Evolutionary conservation across 2,797 vertebrate genomes (phyloP).

Genomic region (Falco biarmicus): DNA sequence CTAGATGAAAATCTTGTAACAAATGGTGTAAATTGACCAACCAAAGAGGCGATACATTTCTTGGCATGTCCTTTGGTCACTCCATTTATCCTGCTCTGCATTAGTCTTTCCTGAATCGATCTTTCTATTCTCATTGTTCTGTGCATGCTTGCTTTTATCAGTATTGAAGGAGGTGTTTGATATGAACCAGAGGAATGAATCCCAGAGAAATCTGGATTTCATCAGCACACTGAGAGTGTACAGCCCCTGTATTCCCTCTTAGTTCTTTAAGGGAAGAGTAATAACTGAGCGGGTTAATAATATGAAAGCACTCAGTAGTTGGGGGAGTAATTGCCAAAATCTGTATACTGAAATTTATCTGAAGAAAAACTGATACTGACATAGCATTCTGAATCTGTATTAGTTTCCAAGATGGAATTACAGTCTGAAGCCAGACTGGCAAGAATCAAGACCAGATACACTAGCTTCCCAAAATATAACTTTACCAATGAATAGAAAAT

Average conservation of each 20-base stretch:
- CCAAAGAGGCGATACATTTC: background rate
- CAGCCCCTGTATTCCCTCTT: background rate
- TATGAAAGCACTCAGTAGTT: background rate
- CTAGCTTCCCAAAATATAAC: background rate
- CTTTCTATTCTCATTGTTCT: background rate
- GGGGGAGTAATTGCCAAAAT: background rate
- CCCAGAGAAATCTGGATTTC: background rate
- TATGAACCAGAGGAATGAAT: background rate
- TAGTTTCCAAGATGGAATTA: background rate
- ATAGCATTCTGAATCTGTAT: background rate
- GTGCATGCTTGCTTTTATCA: background rate
- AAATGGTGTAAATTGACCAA: background rate
- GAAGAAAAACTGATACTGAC: background rate
- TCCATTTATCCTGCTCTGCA: background rate
- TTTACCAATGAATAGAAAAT: background rate
- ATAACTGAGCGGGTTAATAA: background rate
- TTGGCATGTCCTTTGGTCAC: background rate
- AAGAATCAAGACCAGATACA: background rate
- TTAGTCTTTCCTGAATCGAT: background rate
- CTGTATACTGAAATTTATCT: background rate
- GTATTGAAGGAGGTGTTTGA: background rate
- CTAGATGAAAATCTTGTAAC: background rate
- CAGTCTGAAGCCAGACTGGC: background rate
- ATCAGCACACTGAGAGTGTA: background rate
- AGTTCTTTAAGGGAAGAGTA: background rate